Conservation (phyloP, 2,797 vertebrate genomes). For the Diplodus sargus region DNA sequence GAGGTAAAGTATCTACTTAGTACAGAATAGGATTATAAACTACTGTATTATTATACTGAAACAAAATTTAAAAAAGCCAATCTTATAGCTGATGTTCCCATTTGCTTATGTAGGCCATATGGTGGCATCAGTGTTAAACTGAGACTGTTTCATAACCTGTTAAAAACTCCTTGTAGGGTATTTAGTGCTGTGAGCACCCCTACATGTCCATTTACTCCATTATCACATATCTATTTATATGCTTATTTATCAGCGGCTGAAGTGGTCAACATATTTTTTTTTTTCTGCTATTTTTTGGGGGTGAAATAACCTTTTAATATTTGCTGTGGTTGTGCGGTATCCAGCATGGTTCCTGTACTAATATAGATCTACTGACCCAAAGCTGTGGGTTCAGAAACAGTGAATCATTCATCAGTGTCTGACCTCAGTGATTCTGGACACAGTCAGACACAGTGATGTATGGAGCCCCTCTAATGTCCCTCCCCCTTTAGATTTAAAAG, state of each 20-base stretch:
- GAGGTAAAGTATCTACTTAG: no score
- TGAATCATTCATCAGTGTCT: constrained; percentile 62
- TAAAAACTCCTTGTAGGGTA: no score
- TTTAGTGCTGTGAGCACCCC: background rate
- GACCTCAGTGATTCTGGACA: constrained; percentile 54
- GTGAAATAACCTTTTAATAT: background rate
- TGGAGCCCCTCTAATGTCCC: constrained; percentile 37
- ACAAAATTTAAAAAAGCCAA: no score
- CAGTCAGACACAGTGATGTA: constrained; percentile 58
- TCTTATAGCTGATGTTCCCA: no score
- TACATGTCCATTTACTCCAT: background rate
- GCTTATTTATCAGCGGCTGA: background rate
- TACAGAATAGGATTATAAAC: no score
- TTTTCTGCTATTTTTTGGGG: background rate
- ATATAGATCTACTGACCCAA: constrained; percentile 23
- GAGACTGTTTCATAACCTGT: no score
- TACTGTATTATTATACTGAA: no score
- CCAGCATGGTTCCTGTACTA: background rate
- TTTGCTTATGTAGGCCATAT: no score
- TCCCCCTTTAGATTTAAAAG: constrained; percentile 48
- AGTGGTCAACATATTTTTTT: background rate
- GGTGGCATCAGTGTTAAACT: no score
- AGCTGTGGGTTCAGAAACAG: constrained; percentile 41
- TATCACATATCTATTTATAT: background rate
- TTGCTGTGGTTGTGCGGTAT: background rate